These are phyloP conservation scores for Epinephelus malabaricus DNA, from an alignment of 2,797 vertebrate species.

Conservation along the genomic window DNA sequence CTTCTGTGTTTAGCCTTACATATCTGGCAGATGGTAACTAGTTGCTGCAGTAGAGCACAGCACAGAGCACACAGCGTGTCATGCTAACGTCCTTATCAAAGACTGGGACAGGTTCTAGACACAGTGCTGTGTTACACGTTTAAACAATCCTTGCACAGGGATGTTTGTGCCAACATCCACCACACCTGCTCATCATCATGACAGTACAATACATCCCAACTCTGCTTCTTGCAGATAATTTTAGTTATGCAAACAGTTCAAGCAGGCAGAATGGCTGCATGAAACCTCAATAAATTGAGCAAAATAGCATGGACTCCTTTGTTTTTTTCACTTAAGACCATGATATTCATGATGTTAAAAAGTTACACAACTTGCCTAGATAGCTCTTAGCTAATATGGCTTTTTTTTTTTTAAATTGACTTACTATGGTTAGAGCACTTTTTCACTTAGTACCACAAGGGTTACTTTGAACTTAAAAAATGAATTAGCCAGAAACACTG, in stretches of 20 bases:
- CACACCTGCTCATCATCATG: slow-evolving; percentile 14
- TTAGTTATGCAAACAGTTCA: slow-evolving; percentile 26
- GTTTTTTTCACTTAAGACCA: not conserved
- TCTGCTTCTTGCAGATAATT: not conserved
- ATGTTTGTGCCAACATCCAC: slow-evolving; percentile 11
- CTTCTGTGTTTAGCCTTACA: not conserved
- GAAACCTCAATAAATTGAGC: not conserved
- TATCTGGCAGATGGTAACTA: slow-evolving; percentile 20
- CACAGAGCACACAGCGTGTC: slow-evolving; percentile 17
- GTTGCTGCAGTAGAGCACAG: slow-evolving; percentile 15
- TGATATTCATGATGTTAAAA: not conserved
- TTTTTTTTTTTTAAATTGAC: not conserved
- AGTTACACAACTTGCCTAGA: not conserved
- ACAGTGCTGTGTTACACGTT: not conserved
- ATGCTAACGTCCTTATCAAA: not conserved
- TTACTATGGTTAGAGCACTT: slow-evolving; percentile 3
- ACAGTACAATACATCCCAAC: slow-evolving; percentile 3
- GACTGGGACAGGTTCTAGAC: not conserved
- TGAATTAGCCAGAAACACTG: slow-evolving; percentile 1
- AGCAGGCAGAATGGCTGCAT: slow-evolving; percentile 4
- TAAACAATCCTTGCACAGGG: slow-evolving; percentile 1
- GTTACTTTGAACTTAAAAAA: not conserved
- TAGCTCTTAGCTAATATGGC: not conserved
- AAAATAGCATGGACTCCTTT: not conserved
- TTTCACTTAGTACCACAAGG: not conserved